A percentile compares a stretch with the other conserved stretches of the same genome.
phyloP scores from a whole-genome alignment of 2,888 invertebrate species.

The Galerucella nymphaeae region DNA sequence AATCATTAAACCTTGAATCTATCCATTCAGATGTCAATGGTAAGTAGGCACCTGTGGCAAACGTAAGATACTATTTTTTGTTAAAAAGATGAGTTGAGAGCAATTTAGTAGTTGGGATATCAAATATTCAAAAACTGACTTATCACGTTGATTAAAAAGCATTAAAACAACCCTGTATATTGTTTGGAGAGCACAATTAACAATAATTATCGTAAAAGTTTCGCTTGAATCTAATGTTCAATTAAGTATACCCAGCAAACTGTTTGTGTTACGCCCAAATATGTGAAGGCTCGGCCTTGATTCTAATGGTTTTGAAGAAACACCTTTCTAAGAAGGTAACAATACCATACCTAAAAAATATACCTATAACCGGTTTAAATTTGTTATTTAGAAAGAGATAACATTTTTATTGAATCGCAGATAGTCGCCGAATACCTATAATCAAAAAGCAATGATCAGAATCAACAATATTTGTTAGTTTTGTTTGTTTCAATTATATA shows the following conservation, averaged over 20 bases:
- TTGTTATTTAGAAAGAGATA: slow-evolving; percentile 8
- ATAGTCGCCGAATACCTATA: neutral
- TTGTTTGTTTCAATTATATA: neutral
- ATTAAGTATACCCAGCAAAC: neutral
- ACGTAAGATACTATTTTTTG: too few relatives aligned
- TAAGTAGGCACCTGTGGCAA: too few relatives aligned
- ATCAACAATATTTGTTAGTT: neutral
- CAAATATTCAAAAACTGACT: too few relatives aligned
- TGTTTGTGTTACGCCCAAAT: neutral
- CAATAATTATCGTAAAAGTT: too few relatives aligned
- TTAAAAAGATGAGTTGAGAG: too few relatives aligned
- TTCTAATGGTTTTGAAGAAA: slow-evolving; percentile 8
- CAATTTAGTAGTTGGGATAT: too few relatives aligned
- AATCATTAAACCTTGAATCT: too few relatives aligned
- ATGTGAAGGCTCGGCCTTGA: neutral
- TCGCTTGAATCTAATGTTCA: neutral
- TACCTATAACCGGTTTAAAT: neutral
- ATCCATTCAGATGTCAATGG: too few relatives aligned
- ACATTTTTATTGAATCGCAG: neutral
- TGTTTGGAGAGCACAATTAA: too few relatives aligned
- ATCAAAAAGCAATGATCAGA: neutral
- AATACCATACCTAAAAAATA: neutral
- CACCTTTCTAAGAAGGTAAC: neutral
- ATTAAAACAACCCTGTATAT: too few relatives aligned
- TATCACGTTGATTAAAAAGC: too few relatives aligned